Evolutionary conservation across 2,797 vertebrate genomes (phyloP).

Genomic region (Neosalanx taihuensis): DNA sequence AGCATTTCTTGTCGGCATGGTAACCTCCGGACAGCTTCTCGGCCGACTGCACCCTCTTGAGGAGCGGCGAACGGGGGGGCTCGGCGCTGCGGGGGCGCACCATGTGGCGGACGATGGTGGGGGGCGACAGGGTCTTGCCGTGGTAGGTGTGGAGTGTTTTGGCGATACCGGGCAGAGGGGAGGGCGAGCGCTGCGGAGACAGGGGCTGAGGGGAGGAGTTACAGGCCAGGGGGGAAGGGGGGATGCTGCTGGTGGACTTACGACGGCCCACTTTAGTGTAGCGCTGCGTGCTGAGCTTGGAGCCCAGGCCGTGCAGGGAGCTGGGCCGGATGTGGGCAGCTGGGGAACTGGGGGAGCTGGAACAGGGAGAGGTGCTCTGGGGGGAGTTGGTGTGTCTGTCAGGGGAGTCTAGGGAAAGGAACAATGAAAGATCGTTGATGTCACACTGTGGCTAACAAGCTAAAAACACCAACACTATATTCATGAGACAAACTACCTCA

Average conservation of each 20-base stretch:
- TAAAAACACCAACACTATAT: too few relatives aligned
- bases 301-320: constrained; percentile 88
- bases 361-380: constrained; percentile 87
- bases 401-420: background rate
- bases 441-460: background rate
- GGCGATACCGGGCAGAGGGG: constrained; percentile 79
- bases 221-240: constrained; percentile 90
- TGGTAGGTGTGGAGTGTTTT: constrained; percentile 82
- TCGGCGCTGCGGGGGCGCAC: constrained; percentile 80
- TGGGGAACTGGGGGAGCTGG: constrained; percentile 90
- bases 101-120: constrained; percentile 80
- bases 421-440: background rate
- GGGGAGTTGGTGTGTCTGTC: constrained; percentile 81
- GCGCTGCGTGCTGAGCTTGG: constrained; percentile 86
- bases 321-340: constrained; percentile 90
- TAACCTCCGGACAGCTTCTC: constrained; percentile 84
- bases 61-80: constrained; percentile 78
- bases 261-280: constrained; percentile 87
- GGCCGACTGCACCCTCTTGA: constrained; percentile 91
- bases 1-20: constrained; percentile 76
- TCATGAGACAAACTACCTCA: background rate
- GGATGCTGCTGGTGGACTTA: constrained; percentile 97
- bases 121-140: constrained; percentile 85
- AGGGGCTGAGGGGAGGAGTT: constrained; percentile 82
- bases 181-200: constrained; percentile 87